Percentiles rank a stretch among this genome's conserved stretches.
Evolutionary conservation across 2,113 vertebrate species (phyloP).

Genomic region (Scalopus aquaticus): DNA sequence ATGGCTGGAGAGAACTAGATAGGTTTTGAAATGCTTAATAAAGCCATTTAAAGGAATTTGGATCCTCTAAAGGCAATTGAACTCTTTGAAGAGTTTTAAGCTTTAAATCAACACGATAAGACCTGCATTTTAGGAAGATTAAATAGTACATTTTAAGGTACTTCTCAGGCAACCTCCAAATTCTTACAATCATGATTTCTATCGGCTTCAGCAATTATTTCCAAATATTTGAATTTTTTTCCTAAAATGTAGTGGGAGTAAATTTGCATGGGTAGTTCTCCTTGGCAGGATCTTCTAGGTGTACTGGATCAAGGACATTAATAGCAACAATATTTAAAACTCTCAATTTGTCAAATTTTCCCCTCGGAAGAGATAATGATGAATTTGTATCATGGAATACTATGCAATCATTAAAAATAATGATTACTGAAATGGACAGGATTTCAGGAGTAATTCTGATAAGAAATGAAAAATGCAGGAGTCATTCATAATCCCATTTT

Average conservation of each 20-base stretch:
- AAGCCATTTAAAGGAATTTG: background rate
- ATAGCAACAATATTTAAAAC: too few relatives aligned
- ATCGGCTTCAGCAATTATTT: slow-evolving; percentile 15
- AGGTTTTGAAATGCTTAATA: background rate
- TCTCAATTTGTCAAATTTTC: background rate
- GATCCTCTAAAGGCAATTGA: background rate
- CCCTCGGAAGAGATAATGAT: background rate
- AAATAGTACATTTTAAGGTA: background rate
- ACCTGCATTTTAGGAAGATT: slow-evolving; percentile 43
- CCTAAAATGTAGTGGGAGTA: background rate
- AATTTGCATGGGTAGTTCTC: background rate
- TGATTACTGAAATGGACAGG: background rate
- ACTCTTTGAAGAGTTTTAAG: background rate
- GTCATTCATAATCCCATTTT: background rate
- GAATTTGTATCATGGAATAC: background rate
- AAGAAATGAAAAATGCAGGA: background rate
- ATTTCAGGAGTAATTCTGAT: background rate
- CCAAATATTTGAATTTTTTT: slow-evolving; percentile 2
- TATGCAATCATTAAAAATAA: background rate
- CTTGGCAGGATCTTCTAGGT: background rate
- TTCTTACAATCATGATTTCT: slow-evolving; percentile 6
- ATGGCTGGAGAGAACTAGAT: background rate
- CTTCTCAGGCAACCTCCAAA: background rate
- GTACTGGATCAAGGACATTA: background rate
- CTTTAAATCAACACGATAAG: slow-evolving; percentile 29